Evolutionary conservation across 2,888 invertebrate species (phyloP), one percentile per base, ranked within the genome.

Genomic region (Metalampra italica): DNA sequence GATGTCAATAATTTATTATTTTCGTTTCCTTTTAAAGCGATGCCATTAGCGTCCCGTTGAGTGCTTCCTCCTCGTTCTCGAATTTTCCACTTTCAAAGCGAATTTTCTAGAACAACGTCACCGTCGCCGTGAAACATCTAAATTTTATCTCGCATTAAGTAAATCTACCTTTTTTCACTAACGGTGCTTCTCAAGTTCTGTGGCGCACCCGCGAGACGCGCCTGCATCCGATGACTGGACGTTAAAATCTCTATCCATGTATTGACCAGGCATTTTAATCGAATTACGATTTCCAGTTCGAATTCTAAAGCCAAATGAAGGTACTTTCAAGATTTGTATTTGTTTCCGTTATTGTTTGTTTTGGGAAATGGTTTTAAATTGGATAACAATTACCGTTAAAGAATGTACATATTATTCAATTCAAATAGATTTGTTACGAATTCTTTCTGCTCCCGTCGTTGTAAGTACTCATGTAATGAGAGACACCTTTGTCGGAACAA

Each of bases 1-100:
- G 73, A 75, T 79, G 82, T 82, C 82, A 83, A 86, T 84, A 84
- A 83, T 79, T 81, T 81, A 82, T 85, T 82, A 82, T 83, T 80
- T 83, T 83, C 78, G 70, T 78, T 82, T 78, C 77, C 78, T 77
- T 78, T 76, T 72, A 80, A 82, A 82, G 74, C 71, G 75, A 71
- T 55, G 76, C 82, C 81, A 83, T 85, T 84, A 85, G 76, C 71
- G 73, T 60, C 64, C 59, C 65, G 72, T 56, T 71, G 79, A 81
- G 82, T 78, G 80, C 78, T 78, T 60, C 66, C 65, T n/a, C 65
- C 66, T 60, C 57, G 54, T 68, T 69, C 71, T 73, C 70, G 66
- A 76, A 81, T 75, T 75, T 77, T 76, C 65, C 66, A 59, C 66
- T 71, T 64, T 62, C 60, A 67, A 75, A 66, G 65, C 54, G 66